A percentile compares a stretch with the other conserved stretches of the same genome.
phyloP scores from a whole-genome alignment of 2,888 invertebrate genomes.

The Lycocerus yunnanus region DNA sequence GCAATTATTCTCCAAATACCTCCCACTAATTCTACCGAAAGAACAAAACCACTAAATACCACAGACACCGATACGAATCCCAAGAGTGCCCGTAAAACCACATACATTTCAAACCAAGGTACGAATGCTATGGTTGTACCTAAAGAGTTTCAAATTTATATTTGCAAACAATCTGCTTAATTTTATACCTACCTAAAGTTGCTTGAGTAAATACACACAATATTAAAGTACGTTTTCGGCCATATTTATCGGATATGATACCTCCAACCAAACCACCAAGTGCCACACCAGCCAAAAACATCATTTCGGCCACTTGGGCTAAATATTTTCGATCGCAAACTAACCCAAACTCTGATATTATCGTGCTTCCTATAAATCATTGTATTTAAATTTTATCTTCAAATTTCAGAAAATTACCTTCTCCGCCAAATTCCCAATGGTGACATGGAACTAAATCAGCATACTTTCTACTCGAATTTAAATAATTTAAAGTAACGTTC shows the following conservation, averaged over 20 bases:
- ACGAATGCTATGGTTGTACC: constrained; percentile 66
- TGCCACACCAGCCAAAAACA: constrained; percentile 77
- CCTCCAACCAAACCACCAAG: constrained; percentile 80
- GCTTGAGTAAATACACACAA: constrained; percentile 72
- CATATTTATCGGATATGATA: constrained; percentile 77
- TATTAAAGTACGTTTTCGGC: constrained; percentile 76
- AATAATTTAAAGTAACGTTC: constrained; percentile 53
- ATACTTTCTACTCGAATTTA: constrained; percentile 31
- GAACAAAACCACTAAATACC: constrained; percentile 79
- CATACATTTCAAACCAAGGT: constrained; percentile 72
- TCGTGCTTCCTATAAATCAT: constrained; percentile 65
- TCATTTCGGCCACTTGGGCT: constrained; percentile 75
- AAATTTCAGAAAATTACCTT: constrained; percentile 46
- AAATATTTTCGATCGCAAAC: constrained; percentile 74
- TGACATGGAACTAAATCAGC: constrained; percentile 41
- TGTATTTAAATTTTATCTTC: too few species aligned
- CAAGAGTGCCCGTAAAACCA: constrained; percentile 69
- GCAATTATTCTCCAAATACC: constrained; percentile 81
- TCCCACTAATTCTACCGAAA: constrained; percentile 78
- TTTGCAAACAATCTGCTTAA: constrained; percentile 6
- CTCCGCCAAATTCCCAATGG: constrained; percentile 51
- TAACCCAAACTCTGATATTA: constrained; percentile 76
- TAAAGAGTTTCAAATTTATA: constrained; percentile 33
- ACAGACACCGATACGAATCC: constrained; percentile 82
- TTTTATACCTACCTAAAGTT: constrained; percentile 59